These are phyloP conservation scores for Seira musarum DNA, from an alignment of 2,888 invertebrate species.

Conservation along the genomic window DNA sequence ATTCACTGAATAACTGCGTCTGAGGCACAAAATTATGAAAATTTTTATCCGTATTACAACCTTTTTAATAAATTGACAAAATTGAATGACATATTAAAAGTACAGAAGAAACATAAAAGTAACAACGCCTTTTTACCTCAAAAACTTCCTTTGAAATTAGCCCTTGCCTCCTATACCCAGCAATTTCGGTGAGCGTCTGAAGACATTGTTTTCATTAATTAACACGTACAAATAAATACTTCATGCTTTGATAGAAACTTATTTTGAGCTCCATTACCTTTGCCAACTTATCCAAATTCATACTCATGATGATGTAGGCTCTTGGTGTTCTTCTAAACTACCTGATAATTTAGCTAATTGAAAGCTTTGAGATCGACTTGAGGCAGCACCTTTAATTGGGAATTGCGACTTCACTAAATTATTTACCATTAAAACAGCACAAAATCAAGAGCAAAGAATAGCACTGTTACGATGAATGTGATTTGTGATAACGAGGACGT, in stretches of 20 bases:
- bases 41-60: too few species aligned
- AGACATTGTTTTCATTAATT: too few species aligned
- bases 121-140: slow-evolving; percentile 35
- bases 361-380: too few species aligned
- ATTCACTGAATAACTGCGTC: slow-evolving; percentile 79
- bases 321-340: too few species aligned
- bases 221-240: neutral
- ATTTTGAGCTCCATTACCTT: slow-evolving; percentile 47
- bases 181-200: slow-evolving; percentile 42
- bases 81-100: slow-evolving; percentile 17
- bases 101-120: neutral
- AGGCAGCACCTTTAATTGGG: too few species aligned
- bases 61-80: too few species aligned
- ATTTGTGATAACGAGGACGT: too few species aligned
- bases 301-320: neutral
- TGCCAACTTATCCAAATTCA: slow-evolving; percentile 62
- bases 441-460: too few species aligned
- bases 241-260: neutral
- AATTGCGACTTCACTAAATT: too few species aligned
- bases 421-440: too few species aligned
- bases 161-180: slow-evolving; percentile 39
- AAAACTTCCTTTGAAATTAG: slow-evolving; percentile 36
- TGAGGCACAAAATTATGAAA: slow-evolving; percentile 72
- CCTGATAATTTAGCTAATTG: too few species aligned
- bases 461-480: too few species aligned